A percentile compares a stretch with the other conserved stretches of the same genome.
Conservation (phyloP, 2,113 vertebrate genomes). For the Symphodus melops region DNA sequence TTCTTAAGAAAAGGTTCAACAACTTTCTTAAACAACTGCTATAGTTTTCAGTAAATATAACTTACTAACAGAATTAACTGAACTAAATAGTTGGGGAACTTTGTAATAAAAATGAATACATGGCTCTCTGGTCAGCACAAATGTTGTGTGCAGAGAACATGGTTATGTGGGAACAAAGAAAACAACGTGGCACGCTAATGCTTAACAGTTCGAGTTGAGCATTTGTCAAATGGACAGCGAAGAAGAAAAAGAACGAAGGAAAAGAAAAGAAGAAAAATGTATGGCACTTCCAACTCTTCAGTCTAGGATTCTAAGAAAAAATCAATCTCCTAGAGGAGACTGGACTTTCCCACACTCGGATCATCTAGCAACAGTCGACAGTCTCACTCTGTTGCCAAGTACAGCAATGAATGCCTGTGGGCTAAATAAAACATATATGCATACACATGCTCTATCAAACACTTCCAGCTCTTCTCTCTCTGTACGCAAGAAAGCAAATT, state of each 20-base stretch:
- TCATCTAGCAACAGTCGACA: conserved; percentile 7
- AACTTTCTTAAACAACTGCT: too few species aligned
- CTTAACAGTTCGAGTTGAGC: neutral
- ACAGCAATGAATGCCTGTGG: conserved; percentile 28
- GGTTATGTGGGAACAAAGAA: neutral
- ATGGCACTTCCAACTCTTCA: conserved; percentile 5
- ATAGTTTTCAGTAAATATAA: too few species aligned
- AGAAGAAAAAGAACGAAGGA: neutral
- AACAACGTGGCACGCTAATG: neutral
- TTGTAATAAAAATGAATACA: too few species aligned
- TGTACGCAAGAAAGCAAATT: conserved; percentile 16
- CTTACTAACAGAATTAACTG: too few species aligned
- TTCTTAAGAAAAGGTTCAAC: too few species aligned
- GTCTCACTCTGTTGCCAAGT: conserved; percentile 47
- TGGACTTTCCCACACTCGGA: conserved; percentile 34
- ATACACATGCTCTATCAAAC: conserved; percentile 29
- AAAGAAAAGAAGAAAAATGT: neutral
- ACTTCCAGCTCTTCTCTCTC: conserved; percentile 5
- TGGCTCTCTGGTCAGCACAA: neutral
- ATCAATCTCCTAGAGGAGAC: conserved; percentile 1
- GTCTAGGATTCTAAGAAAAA: conserved; percentile 39
- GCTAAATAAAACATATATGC: conserved; percentile 31
- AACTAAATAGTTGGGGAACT: too few species aligned
- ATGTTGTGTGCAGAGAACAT: neutral
- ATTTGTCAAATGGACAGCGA: neutral